phyloP scores from a whole-genome alignment of 1,140 invertebrate species.

The Mycetomoellerius zeteki region DNA sequence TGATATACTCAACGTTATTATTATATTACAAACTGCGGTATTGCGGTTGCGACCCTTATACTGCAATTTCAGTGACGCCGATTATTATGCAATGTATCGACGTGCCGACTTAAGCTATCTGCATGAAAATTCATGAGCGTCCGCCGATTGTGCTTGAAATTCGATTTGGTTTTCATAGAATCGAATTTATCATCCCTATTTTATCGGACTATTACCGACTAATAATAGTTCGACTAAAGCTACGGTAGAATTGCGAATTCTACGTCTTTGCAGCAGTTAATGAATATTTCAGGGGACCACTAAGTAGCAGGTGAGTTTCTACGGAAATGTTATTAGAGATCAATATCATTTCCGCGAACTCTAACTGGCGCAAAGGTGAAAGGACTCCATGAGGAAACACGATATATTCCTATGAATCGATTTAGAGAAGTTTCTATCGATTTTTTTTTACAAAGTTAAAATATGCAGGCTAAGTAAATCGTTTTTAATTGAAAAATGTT shows the following conservation, averaged over 20 bases:
- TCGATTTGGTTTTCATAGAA: slow-evolving; percentile 53
- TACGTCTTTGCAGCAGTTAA: slow-evolving; percentile 51
- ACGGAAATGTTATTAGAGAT: slow-evolving; percentile 59
- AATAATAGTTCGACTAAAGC: slow-evolving; percentile 35
- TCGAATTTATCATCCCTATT: slow-evolving; percentile 51
- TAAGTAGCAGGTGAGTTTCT: slow-evolving; percentile 57
- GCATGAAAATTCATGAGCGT: slow-evolving; percentile 52
- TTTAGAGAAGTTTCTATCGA: neutral
- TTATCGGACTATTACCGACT: slow-evolving; percentile 23
- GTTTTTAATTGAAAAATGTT: neutral
- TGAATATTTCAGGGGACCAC: slow-evolving; percentile 55
- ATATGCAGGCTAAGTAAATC: neutral
- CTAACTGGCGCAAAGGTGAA: slow-evolving; percentile 41
- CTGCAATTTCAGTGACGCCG: slow-evolving; percentile 41
- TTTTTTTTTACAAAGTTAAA: slow-evolving; percentile 5
- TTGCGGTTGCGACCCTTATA: slow-evolving; percentile 42
- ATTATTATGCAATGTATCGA: slow-evolving; percentile 60
- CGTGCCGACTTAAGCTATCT: slow-evolving; percentile 29
- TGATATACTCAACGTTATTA: slow-evolving; percentile 55
- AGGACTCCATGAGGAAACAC: slow-evolving; percentile 21
- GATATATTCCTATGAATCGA: neutral
- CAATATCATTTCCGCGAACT: slow-evolving; percentile 58
- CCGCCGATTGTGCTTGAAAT: slow-evolving; percentile 7
- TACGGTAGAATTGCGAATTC: slow-evolving; percentile 34
- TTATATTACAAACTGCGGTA: slow-evolving; percentile 58